A percentile compares a stretch with the other conserved stretches of the same genome.
Conservation (phyloP, 2,888 invertebrate genomes). For the Nycteola revayana region DNA sequence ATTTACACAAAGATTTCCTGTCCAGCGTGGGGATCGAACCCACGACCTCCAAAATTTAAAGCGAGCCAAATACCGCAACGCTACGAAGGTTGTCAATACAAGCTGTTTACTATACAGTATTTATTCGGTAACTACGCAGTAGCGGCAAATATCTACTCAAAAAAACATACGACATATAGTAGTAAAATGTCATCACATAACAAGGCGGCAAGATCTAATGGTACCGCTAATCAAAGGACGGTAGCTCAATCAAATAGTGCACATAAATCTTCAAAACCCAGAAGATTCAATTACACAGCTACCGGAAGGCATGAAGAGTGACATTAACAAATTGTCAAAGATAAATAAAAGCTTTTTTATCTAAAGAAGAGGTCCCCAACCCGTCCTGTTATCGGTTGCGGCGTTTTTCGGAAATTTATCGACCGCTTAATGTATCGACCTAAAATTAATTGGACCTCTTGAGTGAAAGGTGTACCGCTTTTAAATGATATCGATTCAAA, state of each 20-base stretch:
- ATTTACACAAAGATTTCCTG: too few species aligned
- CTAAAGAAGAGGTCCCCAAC: slow-evolving; percentile 58
- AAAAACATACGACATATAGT: slow-evolving; percentile 12
- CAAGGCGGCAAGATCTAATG: slow-evolving; percentile 45
- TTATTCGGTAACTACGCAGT: too few species aligned
- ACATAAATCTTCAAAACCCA: slow-evolving; percentile 74
- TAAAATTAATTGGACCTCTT: slow-evolving; percentile 68
- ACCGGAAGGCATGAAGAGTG: slow-evolving; percentile 73
- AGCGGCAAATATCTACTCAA: too few species aligned
- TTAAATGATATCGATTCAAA: slow-evolving; percentile 62
- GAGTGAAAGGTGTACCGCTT: slow-evolving; percentile 65
- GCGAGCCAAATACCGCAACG: too few species aligned
- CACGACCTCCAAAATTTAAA: too few species aligned
- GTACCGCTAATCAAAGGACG: slow-evolving; percentile 68
- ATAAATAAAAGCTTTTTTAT: slow-evolving; percentile 78
- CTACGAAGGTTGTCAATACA: too few species aligned
- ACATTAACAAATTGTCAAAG: slow-evolving; percentile 79
- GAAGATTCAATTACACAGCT: slow-evolving; percentile 79
- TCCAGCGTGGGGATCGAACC: too few species aligned
- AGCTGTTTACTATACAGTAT: too few species aligned
- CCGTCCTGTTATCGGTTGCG: slow-evolving; percentile 56
- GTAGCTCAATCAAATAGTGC: slow-evolving; percentile 66
- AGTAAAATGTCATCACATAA: slow-evolving; percentile 37
- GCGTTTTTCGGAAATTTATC: slow-evolving; percentile 67
- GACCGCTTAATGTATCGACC: slow-evolving; percentile 68